A percentile compares a stretch with the other conserved stretches of the same genome.
Evolutionary conservation across 1,140 invertebrate species (phyloP).

Genomic region (Pararge aegeria): DNA sequence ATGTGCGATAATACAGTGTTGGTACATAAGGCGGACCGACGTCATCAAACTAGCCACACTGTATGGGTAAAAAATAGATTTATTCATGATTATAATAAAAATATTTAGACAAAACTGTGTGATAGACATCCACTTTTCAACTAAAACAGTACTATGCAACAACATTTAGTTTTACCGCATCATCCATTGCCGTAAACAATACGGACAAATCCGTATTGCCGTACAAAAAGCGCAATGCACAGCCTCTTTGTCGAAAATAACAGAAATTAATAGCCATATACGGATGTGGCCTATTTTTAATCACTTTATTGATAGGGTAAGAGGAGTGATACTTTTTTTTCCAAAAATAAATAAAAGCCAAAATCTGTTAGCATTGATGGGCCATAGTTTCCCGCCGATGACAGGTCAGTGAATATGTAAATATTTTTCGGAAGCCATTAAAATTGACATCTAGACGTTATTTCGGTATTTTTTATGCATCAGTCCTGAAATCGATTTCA

Average conservation of each 20-base stretch:
- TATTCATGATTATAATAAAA: too few relatives aligned
- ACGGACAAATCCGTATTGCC: not conserved
- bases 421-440: conserved; percentile 39
- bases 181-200: not conserved
- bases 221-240: not conserved
- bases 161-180: not conserved
- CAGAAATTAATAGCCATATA: not conserved
- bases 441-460: conserved; percentile 37
- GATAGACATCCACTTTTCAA: not conserved
- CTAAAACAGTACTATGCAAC: not conserved
- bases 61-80: too few relatives aligned
- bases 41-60: too few relatives aligned
- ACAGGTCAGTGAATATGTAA: conserved; percentile 40
- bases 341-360: conserved; percentile 59
- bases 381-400: conserved; percentile 34
- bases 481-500: too few relatives aligned
- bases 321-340: conserved; percentile 34
- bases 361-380: conserved; percentile 51
- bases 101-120: not conserved
- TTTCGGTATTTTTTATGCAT: conserved; percentile 10
- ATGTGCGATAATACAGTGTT: too few relatives aligned
- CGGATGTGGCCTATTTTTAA: conserved; percentile 37
- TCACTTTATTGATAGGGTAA: conserved; percentile 41
- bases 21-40: too few relatives aligned
- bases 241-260: not conserved